A percentile compares a stretch with the other conserved stretches of the same genome.
Evolutionary conservation across 2,797 vertebrate genomes (phyloP).

Genomic region (Eulemur albifrons): DNA sequence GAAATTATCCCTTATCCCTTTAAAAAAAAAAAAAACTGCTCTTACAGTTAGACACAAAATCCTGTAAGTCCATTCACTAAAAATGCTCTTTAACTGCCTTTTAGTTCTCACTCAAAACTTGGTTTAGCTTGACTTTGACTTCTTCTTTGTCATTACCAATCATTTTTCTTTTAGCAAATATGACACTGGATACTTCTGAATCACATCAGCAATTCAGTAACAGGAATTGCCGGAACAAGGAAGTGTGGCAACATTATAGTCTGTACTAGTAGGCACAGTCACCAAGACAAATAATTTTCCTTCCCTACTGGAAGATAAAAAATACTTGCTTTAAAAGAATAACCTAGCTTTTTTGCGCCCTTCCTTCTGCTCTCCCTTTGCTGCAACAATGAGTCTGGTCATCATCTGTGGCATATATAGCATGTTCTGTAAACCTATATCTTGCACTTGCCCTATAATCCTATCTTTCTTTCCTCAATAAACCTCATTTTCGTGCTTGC

Average conservation of each 20-base stretch:
- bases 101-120: not conserved
- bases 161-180: not conserved
- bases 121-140: not conserved
- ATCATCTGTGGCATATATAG: no score
- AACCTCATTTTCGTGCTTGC: not conserved
- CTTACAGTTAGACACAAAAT: not conserved
- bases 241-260: constrained; percentile 48
- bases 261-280: not conserved
- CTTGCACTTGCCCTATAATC: no score
- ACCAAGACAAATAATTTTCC: not conserved
- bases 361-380: no score
- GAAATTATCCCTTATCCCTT: not conserved
- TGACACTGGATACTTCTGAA: constrained; percentile 9
- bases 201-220: constrained; percentile 30
- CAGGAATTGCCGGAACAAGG: constrained; percentile 50
- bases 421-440: no score
- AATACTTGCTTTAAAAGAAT: not conserved
- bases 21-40: not conserved
- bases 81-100: not conserved
- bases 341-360: no score
- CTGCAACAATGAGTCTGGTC: no score
- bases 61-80: not conserved
- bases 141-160: not conserved
- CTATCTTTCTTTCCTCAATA: no score
- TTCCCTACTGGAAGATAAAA: not conserved